Percentiles rank a stretch among this genome's conserved stretches.
Evolutionary conservation across 2,113 vertebrate genomes (phyloP).

Genomic region (Nesogale talazaci): DNA sequence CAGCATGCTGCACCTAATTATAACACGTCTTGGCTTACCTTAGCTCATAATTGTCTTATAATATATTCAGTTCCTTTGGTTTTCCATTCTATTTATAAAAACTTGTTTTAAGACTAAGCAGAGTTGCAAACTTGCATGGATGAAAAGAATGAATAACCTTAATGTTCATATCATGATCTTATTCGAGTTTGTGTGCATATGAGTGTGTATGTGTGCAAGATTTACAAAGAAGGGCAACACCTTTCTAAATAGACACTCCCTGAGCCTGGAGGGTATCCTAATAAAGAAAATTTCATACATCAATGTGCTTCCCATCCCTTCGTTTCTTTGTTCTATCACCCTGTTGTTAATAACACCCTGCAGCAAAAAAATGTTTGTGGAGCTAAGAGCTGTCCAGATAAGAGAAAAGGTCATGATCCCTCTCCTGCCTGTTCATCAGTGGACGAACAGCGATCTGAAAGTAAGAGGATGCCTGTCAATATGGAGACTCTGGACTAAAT

Average conservation of each 20-base stretch:
- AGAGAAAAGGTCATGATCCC: constrained; percentile 88
- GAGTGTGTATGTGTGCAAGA: constrained; percentile 66
- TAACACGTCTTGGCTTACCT: constrained; percentile 45
- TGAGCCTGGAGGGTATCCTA: constrained; percentile 79
- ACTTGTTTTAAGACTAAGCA: neutral
- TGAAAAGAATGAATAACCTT: constrained; percentile 39
- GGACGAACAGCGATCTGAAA: constrained; percentile 86
- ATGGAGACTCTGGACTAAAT: constrained; percentile 87
- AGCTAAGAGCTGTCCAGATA: constrained; percentile 89
- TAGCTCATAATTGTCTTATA: constrained; percentile 26
- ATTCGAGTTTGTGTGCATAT: constrained; percentile 54
- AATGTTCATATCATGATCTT: constrained; percentile 80
- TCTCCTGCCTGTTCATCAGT: constrained; percentile 85
- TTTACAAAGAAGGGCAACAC: constrained; percentile 82
- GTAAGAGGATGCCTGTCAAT: constrained; percentile 87
- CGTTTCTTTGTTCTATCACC: constrained; percentile 87
- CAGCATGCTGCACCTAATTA: constrained; percentile 56
- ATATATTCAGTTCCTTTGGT: constrained; percentile 32
- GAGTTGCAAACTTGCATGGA: neutral
- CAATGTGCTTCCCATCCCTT: constrained; percentile 73
- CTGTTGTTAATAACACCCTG: constrained; percentile 89
- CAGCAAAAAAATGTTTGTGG: constrained; percentile 88
- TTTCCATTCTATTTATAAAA: constrained; percentile 29
- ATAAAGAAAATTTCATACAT: constrained; percentile 86
- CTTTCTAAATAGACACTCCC: constrained; percentile 82